These are phyloP conservation scores for Ophiothrix spiculata DNA, from an alignment of 35 echinoderm and acorn worm species.

Conservation along the genomic window DNA sequence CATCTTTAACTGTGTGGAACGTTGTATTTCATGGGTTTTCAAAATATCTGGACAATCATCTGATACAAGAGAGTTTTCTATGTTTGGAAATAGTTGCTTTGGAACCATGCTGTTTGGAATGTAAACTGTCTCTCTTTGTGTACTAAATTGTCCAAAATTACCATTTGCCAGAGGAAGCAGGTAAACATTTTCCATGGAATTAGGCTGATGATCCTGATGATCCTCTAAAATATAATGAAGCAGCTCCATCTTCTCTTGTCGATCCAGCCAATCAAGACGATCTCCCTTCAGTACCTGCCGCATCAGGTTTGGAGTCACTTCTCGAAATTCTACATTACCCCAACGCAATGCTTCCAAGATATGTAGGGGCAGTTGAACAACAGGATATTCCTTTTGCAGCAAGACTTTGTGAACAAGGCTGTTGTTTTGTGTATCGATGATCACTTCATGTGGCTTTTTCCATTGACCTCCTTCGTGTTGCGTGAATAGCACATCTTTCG, in stretches of 20 bases:
- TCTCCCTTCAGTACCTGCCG: background rate
- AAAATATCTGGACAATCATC: background rate
- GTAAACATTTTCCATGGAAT: constrained; percentile 11
- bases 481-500: constrained; percentile 39
- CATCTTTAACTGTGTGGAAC: background rate
- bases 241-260: background rate
- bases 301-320: background rate
- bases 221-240: background rate
- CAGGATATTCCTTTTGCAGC: background rate
- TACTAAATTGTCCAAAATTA: constrained; percentile 11
- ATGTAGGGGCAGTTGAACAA: constrained; percentile 8
- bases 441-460: constrained; percentile 29
- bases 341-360: background rate
- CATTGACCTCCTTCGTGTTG: constrained; percentile 15
- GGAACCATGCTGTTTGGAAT: background rate
- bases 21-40: background rate
- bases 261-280: background rate
- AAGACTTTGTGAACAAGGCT: constrained; percentile 25
- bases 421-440: constrained; percentile 9
- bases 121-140: background rate
- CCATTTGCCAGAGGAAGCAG: constrained; percentile 50
- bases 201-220: background rate
- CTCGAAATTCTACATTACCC: background rate
- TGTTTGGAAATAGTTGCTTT: constrained; percentile 10
- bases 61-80: background rate